phyloP scores from a whole-genome alignment of 2,113 vertebrate species.

The Vombatus ursinus region DNA sequence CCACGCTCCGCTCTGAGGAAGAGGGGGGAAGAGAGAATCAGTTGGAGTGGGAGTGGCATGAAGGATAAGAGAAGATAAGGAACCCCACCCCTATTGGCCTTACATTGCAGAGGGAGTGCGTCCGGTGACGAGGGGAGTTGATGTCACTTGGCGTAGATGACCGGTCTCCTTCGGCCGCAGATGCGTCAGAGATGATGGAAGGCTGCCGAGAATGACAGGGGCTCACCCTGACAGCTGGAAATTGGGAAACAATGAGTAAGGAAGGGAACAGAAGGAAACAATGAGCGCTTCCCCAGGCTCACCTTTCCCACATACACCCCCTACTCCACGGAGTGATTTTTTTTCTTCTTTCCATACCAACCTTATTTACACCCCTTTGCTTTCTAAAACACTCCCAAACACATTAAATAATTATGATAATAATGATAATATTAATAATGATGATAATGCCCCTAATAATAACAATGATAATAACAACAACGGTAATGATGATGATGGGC shows the following conservation, averaged over 20 bases:
- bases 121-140: slow-evolving; percentile 98
- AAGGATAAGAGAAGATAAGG: not conserved
- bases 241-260: slow-evolving; percentile 60
- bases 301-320: not conserved
- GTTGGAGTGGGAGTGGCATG: not conserved
- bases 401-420: not conserved
- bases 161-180: slow-evolving; percentile 93
- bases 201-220: slow-evolving; percentile 97
- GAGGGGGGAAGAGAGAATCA: not conserved
- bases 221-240: slow-evolving; percentile 93
- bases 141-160: slow-evolving; percentile 98
- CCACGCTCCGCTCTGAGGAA: not conserved
- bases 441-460: not conserved
- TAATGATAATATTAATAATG: not conserved
- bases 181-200: slow-evolving; percentile 95
- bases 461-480: fast-evolving
- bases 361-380: not conserved
- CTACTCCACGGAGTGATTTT: not conserved
- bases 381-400: not conserved
- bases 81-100: slow-evolving; percentile 83
- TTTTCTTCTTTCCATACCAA: not conserved
- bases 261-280: not conserved
- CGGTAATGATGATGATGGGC: fast-evolving
- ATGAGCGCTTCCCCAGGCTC: not conserved
- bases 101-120: slow-evolving; percentile 99